Evolutionary conservation across 2,888 invertebrate species (phyloP).

Genomic region (Petrophora chlorosata): DNA sequence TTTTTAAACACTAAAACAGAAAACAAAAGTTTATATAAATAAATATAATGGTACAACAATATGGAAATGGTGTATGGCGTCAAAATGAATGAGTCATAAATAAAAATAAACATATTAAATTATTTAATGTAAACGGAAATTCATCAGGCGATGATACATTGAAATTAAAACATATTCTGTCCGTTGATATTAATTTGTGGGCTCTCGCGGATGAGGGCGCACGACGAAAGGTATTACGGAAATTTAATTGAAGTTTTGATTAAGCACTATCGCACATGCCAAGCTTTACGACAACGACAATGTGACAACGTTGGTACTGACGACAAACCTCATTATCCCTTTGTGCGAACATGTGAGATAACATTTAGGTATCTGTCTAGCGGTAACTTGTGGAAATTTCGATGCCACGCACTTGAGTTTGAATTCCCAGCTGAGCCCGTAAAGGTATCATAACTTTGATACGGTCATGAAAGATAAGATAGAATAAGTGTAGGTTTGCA

Average conservation of each 20-base stretch:
- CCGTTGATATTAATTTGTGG: slow-evolving; percentile 66
- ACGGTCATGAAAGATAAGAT: too few species aligned
- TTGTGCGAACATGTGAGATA: too few species aligned
- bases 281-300: slow-evolving; percentile 38
- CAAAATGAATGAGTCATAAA: slow-evolving; percentile 1
- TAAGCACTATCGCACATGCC: slow-evolving; percentile 69
- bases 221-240: slow-evolving; percentile 72
- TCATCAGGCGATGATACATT: slow-evolving; percentile 49
- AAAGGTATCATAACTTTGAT: too few species aligned
- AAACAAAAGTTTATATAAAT: too few species aligned
- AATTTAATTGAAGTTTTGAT: slow-evolving; percentile 81
- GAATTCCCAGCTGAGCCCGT: too few species aligned
- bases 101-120: slow-evolving; percentile 7
- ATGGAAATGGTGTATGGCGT: too few species aligned
- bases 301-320: slow-evolving; percentile 25
- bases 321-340: slow-evolving; percentile 10
- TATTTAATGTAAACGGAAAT: slow-evolving; percentile 41
- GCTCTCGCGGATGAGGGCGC: slow-evolving; percentile 57
- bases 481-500: too few species aligned
- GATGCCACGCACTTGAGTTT: too few species aligned
- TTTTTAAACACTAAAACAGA: too few species aligned
- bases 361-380: too few species aligned
- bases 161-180: slow-evolving; percentile 66
- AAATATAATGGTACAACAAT: too few species aligned
- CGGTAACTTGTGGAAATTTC: too few species aligned